These are phyloP conservation scores for Tor tambroides DNA, from an alignment of 2,113 vertebrate genomes.

Conservation along the genomic window DNA sequence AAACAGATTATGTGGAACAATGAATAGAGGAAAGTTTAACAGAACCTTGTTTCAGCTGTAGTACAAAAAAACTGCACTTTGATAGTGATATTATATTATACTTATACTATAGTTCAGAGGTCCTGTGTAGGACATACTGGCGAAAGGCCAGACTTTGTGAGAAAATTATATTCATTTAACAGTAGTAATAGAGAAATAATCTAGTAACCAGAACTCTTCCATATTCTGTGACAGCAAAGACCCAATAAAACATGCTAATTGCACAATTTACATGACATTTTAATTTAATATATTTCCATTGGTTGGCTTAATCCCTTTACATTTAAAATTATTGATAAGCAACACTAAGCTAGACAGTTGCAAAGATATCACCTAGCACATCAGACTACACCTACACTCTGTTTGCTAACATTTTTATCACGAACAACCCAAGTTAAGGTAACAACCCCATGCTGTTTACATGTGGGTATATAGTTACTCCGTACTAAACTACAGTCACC, in stretches of 20 bases:
- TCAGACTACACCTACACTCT: not conserved
- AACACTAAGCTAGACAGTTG: not conserved
- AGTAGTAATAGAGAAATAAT: not conserved
- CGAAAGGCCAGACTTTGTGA: too few species aligned
- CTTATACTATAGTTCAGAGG: too few species aligned
- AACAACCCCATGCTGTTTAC: slow-evolving; percentile 10
- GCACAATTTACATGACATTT: not conserved
- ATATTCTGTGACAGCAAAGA: not conserved
- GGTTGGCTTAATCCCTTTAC: not conserved
- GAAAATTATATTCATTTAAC: too few species aligned
- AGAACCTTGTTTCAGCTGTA: not conserved
- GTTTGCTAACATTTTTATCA: not conserved
- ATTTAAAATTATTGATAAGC: not conserved
- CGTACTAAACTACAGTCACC: not conserved
- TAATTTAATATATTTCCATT: not conserved
- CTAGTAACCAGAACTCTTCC: not conserved
- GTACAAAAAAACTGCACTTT: too few species aligned
- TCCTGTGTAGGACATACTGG: not conserved
- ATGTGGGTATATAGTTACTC: not conserved
- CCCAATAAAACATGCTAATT: not conserved
- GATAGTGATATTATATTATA: too few species aligned
- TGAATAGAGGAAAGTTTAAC: not conserved
- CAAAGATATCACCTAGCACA: not conserved
- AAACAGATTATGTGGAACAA: not conserved
- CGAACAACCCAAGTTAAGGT: not conserved